A percentile compares a stretch with the other conserved stretches of the same genome.
Evolutionary conservation across 2,888 invertebrate species (phyloP).

Genomic region (Pristionchus exspectatus): DNA sequence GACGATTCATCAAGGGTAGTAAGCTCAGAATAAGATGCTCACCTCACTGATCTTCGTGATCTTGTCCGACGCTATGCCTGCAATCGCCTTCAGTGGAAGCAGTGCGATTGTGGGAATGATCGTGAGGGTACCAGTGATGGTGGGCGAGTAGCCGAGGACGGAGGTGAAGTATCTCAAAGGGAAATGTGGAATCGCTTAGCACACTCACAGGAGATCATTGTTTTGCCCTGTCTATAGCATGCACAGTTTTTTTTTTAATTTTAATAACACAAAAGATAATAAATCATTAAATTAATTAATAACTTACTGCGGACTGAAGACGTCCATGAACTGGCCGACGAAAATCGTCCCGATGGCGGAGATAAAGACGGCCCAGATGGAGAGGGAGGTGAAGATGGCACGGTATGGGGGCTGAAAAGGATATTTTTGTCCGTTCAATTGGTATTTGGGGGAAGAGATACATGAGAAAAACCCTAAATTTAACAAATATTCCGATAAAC

Average conservation of each 20-base stretch:
- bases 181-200: no score
- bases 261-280: no score
- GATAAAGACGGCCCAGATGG: neutral
- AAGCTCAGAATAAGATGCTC: no score
- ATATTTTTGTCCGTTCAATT: no score
- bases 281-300: neutral
- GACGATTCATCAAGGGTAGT: no score
- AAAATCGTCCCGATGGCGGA: neutral
- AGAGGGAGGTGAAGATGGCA: neutral
- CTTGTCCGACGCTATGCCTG: neutral
- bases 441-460: neutral
- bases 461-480: neutral
- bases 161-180: neutral
- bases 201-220: no score
- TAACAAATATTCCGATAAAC: no score
- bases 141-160: constrained; percentile 11
- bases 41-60: neutral
- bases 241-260: no score
- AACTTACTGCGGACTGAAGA: constrained; percentile 32
- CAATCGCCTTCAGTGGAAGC: neutral
- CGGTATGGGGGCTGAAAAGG: constrained; percentile 24
- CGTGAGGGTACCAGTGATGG: neutral
- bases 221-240: no score
- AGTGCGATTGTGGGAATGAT: neutral
- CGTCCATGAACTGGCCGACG: constrained; percentile 42